Evolutionary conservation across 2,888 invertebrate genomes (phyloP), one percentile per base, ranked within the genome.

Genomic region (Trichacis sp.): DNA sequence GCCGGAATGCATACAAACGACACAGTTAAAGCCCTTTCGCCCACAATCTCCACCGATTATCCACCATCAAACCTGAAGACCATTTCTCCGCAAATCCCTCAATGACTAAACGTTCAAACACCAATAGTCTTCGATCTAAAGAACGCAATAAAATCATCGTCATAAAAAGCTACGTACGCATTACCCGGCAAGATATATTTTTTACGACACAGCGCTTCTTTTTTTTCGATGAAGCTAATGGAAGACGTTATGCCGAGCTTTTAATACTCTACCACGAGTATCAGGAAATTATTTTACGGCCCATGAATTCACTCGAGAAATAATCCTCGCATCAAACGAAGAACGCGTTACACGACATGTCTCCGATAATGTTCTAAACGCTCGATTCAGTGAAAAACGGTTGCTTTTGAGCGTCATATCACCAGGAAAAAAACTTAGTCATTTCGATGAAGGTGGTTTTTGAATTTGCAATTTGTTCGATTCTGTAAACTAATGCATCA

Each of bases 1-100:
- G 47, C 49, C 65, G 67, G 71, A 67, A 73, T 72, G 73, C 73
- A 72, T 73, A 73, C 69, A 72, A 67, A 74, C 73, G 71, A 70
- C 48, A 57, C 58, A 71, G 70, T 73, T 64, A 50, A 51, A 40
- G 43, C 55, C 56, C 60, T 49, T 46, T 66, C 70, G 65, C 68
- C 58, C 64, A 58, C 64, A 64, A 63, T 67, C 33, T 58, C 36
- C 60, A 55, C 60, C 64, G 67, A 72, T 73, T 65, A 72, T 72
- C 74, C 71, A 71, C 71, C 72, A 70, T 64, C n/a, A n/a, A n/a
- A n/a, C n/a, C n/a, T n/a, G n/a, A n/a, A n/a, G n/a, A n/a, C n/a
- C n/a, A n/a, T n/a, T n/a, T n/a, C n/a, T n/a, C n/a, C n/a, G n/a
- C n/a, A n/a, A n/a, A n/a, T n/a, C n/a, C n/a, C n/a, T n/a, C n/a